Conservation (phyloP, 1,140 invertebrate genomes). For the Microplitis mediator region DNA sequence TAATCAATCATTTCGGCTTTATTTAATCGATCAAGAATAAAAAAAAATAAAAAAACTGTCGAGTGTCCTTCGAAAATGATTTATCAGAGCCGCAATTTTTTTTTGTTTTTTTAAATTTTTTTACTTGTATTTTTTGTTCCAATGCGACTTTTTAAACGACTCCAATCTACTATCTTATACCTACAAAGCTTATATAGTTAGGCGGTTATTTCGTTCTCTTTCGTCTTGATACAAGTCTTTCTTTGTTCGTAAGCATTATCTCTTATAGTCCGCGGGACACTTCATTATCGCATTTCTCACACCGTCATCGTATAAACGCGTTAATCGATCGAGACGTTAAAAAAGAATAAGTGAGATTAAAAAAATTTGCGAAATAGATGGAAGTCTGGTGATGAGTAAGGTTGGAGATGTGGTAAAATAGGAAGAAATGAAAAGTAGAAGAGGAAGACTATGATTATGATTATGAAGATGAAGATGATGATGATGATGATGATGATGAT, state of each 20-base stretch:
- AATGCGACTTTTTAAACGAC: constrained; percentile 6
- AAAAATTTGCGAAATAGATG: constrained; percentile 18
- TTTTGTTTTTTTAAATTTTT: not conserved
- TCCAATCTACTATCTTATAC: not conserved
- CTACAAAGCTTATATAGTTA: not conserved
- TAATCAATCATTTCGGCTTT: constrained; percentile 3
- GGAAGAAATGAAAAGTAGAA: not conserved
- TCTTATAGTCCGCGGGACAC: constrained; percentile 19
- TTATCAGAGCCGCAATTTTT: constrained; percentile 3
- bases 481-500: constrained; percentile 10
- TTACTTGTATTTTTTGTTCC: constrained; percentile 8
- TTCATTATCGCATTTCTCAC: constrained; percentile 34
- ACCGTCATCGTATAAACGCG: constrained; percentile 32
- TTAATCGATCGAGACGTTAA: constrained; percentile 32
- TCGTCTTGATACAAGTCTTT: constrained; percentile 3
- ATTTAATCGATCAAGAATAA: constrained; percentile 1
- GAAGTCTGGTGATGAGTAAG: not conserved
- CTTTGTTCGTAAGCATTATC: constrained; percentile 21
- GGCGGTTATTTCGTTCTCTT: not conserved
- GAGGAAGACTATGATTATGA: not conserved
- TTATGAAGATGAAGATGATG: constrained; percentile 22
- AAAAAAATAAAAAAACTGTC: constrained; percentile 1
- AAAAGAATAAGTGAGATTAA: constrained; percentile 9
- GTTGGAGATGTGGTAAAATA: not conserved
- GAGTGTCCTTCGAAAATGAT: constrained; percentile 20